Conservation (phyloP, 2,113 vertebrate species). For the Tragelaphus strepsiceros region DNA sequence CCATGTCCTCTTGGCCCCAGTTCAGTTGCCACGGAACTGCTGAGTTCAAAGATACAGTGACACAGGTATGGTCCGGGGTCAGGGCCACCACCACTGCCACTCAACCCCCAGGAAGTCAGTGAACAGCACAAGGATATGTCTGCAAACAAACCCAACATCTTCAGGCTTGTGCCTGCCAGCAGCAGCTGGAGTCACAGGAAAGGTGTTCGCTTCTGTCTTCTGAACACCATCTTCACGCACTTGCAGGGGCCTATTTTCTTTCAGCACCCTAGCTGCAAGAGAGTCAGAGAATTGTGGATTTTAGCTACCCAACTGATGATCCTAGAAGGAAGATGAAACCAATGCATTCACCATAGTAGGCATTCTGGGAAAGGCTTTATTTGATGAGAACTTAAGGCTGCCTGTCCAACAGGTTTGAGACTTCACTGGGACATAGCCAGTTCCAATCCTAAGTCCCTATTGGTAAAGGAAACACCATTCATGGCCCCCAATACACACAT, state of each 20-base stretch:
- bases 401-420: not conserved
- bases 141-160: not conserved
- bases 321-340: not conserved
- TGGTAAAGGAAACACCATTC: not conserved
- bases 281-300: not conserved
- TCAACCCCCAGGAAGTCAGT: not conserved
- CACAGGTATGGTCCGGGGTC: not conserved
- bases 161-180: not conserved
- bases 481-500: not conserved
- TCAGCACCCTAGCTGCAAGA: slow-evolving; percentile 19
- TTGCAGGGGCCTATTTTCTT: not conserved
- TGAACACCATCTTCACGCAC: not conserved
- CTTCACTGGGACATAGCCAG: not conserved
- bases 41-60: not conserved
- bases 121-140: not conserved
- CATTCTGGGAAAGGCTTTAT: not conserved
- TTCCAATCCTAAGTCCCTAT: not conserved
- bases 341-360: not conserved
- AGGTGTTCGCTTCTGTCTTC: not conserved
- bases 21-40: not conserved
- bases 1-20: too few relatives aligned
- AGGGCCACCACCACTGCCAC: too few relatives aligned
- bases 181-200: not conserved
- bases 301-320: not conserved
- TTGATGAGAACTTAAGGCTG: not conserved